Percentiles rank a stretch among this genome's conserved stretches.
Conservation (phyloP, 2,888 invertebrate species). For the Ormyrus pomaceus region DNA sequence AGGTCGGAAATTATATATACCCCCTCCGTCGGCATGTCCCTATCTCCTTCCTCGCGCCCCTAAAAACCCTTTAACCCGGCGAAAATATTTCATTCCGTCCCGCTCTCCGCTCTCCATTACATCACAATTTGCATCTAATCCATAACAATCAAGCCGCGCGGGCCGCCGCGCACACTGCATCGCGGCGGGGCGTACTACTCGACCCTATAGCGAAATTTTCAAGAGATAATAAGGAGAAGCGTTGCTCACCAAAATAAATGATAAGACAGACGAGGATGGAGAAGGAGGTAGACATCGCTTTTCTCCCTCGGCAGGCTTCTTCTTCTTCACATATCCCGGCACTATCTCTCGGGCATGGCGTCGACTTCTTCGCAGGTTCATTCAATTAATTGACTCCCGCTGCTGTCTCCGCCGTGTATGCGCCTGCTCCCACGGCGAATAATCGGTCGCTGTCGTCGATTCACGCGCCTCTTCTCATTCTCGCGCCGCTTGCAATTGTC, state of each 20-base stretch:
- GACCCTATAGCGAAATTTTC: not conserved
- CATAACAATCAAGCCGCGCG: constrained; percentile 31
- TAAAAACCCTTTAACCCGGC: not conserved
- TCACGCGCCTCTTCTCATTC: too few relatives aligned
- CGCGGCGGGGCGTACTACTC: not conserved
- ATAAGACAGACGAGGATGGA: constrained; percentile 70
- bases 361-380: constrained; percentile 15
- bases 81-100: constrained; percentile 8
- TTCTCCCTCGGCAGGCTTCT: constrained; percentile 55
- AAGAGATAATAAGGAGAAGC: not conserved
- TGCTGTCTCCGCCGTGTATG: too few relatives aligned
- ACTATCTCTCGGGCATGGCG: constrained; percentile 28
- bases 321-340: constrained; percentile 6
- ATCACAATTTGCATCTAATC: constrained; percentile 41
- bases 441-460: too few relatives aligned
- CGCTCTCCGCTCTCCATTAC: not conserved
- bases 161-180: not conserved
- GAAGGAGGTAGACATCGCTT: constrained; percentile 73
- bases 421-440: too few relatives aligned
- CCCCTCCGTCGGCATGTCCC: too few relatives aligned
- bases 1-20: too few relatives aligned
- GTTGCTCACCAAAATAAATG: constrained; percentile 72
- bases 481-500: too few relatives aligned
- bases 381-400: not conserved
- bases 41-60: too few relatives aligned